Conservation (phyloP, 2,888 invertebrate species). For the Elmis aenea region DNA sequence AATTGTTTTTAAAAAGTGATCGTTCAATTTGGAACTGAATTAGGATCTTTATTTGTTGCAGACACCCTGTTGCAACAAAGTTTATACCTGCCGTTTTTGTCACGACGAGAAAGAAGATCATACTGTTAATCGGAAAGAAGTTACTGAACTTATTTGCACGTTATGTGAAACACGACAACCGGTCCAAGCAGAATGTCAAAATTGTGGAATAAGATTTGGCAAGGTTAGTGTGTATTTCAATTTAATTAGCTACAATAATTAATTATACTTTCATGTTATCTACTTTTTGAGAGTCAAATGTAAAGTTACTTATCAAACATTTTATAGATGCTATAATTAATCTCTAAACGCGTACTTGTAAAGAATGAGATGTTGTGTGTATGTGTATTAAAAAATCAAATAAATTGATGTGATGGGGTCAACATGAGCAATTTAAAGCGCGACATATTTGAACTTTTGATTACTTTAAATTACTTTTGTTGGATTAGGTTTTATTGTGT, state of each 20-base stretch:
- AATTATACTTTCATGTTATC: no score
- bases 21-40: no score
- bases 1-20: no score
- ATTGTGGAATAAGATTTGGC: conserved; percentile 73
- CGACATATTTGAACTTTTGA: conserved; percentile 15
- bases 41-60: no score
- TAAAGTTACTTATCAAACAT: no score
- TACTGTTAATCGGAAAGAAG: conserved; percentile 75
- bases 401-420: conserved; percentile 17
- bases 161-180: conserved; percentile 76
- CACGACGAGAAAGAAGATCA: conserved; percentile 85
- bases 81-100: conserved; percentile 84
- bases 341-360: no score
- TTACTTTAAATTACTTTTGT: conserved; percentile 16
- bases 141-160: conserved; percentile 78
- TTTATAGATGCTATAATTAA: no score
- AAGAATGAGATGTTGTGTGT: no score
- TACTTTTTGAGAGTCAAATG: no score
- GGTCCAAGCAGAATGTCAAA: conserved; percentile 73
- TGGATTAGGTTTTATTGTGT: conserved; percentile 6
- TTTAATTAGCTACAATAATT: no score
- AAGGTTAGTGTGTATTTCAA: conserved; percentile 53
- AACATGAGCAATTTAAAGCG: conserved; percentile 9
- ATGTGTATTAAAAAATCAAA: conserved; percentile 16
- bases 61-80: conserved; percentile 87